Conservation (phyloP, 64 coral and sea anemone genomes). For the Actinia tenebrosa region DNA sequence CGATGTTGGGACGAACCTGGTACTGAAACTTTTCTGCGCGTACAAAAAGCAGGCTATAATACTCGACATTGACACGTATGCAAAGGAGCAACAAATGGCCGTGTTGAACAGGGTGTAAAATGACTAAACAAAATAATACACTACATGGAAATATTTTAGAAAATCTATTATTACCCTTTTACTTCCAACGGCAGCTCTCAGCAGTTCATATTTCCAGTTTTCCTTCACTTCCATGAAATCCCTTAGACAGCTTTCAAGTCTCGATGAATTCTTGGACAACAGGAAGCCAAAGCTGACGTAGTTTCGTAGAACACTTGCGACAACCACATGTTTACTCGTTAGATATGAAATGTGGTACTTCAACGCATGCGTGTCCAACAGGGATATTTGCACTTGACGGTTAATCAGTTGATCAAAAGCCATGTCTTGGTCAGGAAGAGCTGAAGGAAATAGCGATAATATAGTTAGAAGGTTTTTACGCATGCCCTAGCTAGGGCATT, state of each 20-base stretch:
- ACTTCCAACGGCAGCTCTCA: slow-evolving; percentile 49
- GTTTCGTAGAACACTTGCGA: slow-evolving; percentile 49
- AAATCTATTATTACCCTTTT: slow-evolving; percentile 38
- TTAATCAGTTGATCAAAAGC: slow-evolving; percentile 22
- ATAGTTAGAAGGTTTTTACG: not conserved
- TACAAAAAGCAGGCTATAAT: too few relatives aligned
- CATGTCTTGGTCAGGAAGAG: not conserved
- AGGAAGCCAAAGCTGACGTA: slow-evolving; percentile 61
- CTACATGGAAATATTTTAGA: not conserved
- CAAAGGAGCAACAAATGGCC: too few relatives aligned
- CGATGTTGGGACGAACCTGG: too few relatives aligned
- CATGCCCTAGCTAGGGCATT: too few relatives aligned
- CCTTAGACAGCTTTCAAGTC: slow-evolving; percentile 43
- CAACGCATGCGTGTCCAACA: slow-evolving; percentile 41
- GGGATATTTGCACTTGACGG: not conserved
- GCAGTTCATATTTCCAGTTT: slow-evolving; percentile 23
- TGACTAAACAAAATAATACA: not conserved
- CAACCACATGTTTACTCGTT: slow-evolving; percentile 47
- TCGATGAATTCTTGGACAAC: slow-evolving; percentile 8
- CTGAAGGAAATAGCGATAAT: not conserved
- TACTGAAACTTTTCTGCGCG: too few relatives aligned
- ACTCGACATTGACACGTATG: too few relatives aligned
- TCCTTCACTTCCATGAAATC: slow-evolving; percentile 62
- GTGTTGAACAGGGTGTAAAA: too few relatives aligned
- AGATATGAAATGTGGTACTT: slow-evolving; percentile 38